Base-by-base conservation (phyloP, 2,113 vertebrate genomes). In the Atrichornis clamosus region DNA sequence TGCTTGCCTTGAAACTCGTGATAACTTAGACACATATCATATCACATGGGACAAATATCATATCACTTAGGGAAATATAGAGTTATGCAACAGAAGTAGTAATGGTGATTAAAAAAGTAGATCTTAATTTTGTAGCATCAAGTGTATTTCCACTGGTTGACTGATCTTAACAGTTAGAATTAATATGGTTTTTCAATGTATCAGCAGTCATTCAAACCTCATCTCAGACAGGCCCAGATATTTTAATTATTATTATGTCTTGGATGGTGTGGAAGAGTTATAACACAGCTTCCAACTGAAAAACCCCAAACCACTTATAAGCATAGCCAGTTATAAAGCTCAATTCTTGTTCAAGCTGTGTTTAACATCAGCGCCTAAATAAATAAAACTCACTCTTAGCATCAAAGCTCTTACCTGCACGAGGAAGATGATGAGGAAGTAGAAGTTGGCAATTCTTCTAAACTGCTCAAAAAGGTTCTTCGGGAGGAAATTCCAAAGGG, bases 381-480 rank as follows among this genome's bases (percentile, higher is more conserved):
- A 84, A 93, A 74, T 1, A 79, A 28, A 62, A 23, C 8, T 17
- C 11, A 3, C 5, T 18, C 41, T 33, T 10, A 12, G 24, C 41
- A 67, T 10, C 49, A 33, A 55, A 82, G 27, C 35, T 77, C 98
- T 99, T 98, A 99, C 99, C 99, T 99, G 99, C 72, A 99, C 99
- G 28, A 99, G 98, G 95, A 99, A 99, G 97, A 99, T 99, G 97
- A 99, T 99, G 85, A 99, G 99, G 97, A 99, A 99, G 98, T 99
- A 99, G 98, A 99, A 99, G 98, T 99, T 99, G 93, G 99, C 99
- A 95, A 99, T 99, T 98, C 99, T 99, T 98, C 99, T 98, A 90
- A 99, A 99, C 97, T 99, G 99, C 95, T 99, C 99, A 94, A 99
- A 99, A 56, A 99, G 98, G 97, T 99, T 99, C 98, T 99, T 99